phyloP scores from a whole-genome alignment of 2,888 invertebrate species.

The Campopleginae sp. region DNA sequence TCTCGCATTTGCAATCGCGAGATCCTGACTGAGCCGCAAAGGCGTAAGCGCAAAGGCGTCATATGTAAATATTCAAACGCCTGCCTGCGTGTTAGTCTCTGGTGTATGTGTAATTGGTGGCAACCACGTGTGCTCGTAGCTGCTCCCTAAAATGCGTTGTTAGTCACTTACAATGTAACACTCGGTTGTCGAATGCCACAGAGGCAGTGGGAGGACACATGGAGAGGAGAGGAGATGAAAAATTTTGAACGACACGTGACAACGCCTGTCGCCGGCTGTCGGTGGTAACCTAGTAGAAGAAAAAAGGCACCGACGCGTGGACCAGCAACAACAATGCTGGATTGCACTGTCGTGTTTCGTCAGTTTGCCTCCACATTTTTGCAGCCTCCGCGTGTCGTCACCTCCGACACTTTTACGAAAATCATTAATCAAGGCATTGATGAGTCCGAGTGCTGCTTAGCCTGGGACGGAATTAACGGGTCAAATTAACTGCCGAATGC shows the following conservation, averaged over 20 bases:
- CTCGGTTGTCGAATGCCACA: neutral
- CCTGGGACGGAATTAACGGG: constrained; percentile 53
- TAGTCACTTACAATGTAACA: constrained; percentile 45
- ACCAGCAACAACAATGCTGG: constrained; percentile 10
- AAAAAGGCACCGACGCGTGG: constrained; percentile 18
- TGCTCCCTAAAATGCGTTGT: constrained; percentile 12
- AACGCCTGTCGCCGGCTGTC: neutral
- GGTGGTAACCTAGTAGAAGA: neutral
- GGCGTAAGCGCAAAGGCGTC: neutral
- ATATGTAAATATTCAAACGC: constrained; percentile 15
- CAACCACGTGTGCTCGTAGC: constrained; percentile 2
- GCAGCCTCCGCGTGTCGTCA: neutral
- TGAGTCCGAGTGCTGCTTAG: constrained; percentile 31
- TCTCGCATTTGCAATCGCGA: too few relatives aligned
- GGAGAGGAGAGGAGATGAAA: neutral
- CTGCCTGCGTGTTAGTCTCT: constrained; percentile 10
- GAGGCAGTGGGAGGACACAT: neutral
- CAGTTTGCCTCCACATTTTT: neutral
- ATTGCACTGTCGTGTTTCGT: constrained; percentile 25
- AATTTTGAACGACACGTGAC: constrained; percentile 51
- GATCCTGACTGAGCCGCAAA: constrained; percentile 22
- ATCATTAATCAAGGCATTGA: neutral
- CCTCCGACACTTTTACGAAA: neutral
- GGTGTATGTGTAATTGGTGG: constrained; percentile 31
- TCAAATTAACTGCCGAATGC: constrained; percentile 25